These are phyloP conservation scores for Pangasius krempfi DNA, from an alignment of 2,797 vertebrate species.

Conservation along the genomic window DNA sequence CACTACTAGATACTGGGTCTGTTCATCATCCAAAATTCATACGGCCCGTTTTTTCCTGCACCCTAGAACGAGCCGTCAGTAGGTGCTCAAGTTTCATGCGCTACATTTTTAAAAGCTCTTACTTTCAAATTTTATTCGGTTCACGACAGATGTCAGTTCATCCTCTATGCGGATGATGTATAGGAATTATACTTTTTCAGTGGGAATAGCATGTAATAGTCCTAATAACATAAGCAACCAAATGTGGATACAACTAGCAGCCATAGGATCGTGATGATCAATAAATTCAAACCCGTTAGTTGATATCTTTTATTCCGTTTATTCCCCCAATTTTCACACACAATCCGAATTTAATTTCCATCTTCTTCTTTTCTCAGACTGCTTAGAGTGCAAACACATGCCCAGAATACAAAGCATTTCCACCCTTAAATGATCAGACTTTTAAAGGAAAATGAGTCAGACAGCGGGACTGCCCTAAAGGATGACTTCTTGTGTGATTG, in stretches of 20 bases:
- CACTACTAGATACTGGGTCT: slow-evolving; percentile 55
- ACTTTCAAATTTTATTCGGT: slow-evolving; percentile 42
- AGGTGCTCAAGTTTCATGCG: slow-evolving; percentile 35
- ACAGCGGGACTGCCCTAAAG: slow-evolving; percentile 29
- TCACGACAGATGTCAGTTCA: slow-evolving; percentile 14
- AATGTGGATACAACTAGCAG: background rate
- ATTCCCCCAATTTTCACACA: slow-evolving; percentile 2
- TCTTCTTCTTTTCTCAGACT: slow-evolving; percentile 18
- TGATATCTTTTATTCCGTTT: background rate
- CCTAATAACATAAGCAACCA: background rate
- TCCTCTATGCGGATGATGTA: background rate
- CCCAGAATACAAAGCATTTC: slow-evolving; percentile 36
- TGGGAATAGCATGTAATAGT: background rate
- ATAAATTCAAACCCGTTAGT: background rate
- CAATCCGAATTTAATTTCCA: slow-evolving; percentile 20
- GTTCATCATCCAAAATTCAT: slow-evolving; percentile 60
- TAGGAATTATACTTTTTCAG: slow-evolving; percentile 3
- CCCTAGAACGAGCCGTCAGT: slow-evolving; percentile 43
- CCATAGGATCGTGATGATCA: background rate
- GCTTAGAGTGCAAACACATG: slow-evolving; percentile 39
- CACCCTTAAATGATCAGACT: slow-evolving; percentile 28
- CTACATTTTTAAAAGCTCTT: slow-evolving; percentile 43
- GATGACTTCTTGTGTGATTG: slow-evolving; percentile 50
- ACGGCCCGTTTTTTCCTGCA: slow-evolving; percentile 55
- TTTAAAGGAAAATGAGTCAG: slow-evolving; percentile 26